Conservation (phyloP, 2,888 invertebrate species). For the Euzetes globulus region DNA sequence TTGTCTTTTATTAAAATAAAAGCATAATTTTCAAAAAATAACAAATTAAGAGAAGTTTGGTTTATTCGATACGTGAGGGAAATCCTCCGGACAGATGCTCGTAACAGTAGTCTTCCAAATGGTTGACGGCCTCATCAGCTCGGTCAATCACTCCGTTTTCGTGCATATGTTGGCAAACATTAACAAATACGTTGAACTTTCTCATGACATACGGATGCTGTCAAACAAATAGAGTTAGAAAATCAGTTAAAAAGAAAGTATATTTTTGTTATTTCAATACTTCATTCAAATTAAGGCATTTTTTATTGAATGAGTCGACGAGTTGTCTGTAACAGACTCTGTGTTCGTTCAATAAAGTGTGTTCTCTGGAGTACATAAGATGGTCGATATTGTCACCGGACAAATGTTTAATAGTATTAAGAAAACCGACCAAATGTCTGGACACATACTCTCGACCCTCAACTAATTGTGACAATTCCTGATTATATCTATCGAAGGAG, state of each 20-base stretch:
- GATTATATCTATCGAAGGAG: neutral
- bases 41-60: neutral
- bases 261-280: neutral
- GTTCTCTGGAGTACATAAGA: neutral
- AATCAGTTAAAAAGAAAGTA: neutral
- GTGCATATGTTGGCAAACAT: slow-evolving; percentile 5
- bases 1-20: no score
- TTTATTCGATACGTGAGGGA: neutral
- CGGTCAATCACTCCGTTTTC: neutral
- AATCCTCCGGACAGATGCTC: neutral
- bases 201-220: slow-evolving; percentile 14
- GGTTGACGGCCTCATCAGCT: neutral
- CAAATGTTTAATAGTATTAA: neutral
- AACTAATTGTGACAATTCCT: neutral
- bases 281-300: slow-evolving; percentile 24
- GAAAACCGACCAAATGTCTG: neutral
- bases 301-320: neutral
- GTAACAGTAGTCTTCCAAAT: neutral
- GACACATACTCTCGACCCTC: slow-evolving; percentile 6
- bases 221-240: neutral
- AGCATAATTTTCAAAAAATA: no score
- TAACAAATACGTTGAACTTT: slow-evolving; percentile 4
- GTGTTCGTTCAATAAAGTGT: no score
- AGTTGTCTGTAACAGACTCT: neutral
- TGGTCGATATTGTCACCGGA: neutral